Conservation (phyloP, 2,888 invertebrate genomes). For the Brachypalpus laphriformis region DNA sequence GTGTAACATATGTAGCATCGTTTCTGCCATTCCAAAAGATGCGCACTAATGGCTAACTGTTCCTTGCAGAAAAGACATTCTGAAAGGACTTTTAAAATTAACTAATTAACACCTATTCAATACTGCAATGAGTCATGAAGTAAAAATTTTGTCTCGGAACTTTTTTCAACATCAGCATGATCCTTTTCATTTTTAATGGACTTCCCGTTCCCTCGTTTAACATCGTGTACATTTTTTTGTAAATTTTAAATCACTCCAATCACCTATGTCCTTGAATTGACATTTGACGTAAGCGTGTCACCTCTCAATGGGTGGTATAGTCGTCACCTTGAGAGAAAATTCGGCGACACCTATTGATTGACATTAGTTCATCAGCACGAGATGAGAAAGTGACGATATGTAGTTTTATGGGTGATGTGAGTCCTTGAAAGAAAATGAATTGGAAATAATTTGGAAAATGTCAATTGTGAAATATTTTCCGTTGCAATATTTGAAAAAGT, state of each 20-base stretch:
- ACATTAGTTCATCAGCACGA: slow-evolving; percentile 63
- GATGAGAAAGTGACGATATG: slow-evolving; percentile 40
- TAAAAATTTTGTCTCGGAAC: not conserved
- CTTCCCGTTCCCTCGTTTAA: not conserved
- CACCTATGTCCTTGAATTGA: slow-evolving; percentile 54
- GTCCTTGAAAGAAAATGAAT: slow-evolving; percentile 56
- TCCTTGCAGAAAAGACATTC: no score
- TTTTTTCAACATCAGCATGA: slow-evolving; percentile 11
- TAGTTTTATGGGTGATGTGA: slow-evolving; percentile 40
- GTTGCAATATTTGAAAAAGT: no score
- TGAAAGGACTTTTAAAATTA: not conserved
- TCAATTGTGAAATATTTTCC: not conserved
- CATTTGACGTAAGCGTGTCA: slow-evolving; percentile 55
- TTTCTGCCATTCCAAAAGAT: no score
- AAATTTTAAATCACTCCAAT: not conserved
- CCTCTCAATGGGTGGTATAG: slow-evolving; percentile 45
- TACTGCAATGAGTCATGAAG: not conserved
- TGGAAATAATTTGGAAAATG: not conserved
- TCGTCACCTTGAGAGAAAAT: slow-evolving; percentile 51
- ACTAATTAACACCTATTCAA: not conserved
- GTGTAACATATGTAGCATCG: slow-evolving; percentile 5
- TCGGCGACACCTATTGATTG: slow-evolving; percentile 58
- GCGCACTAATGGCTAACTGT: no score
- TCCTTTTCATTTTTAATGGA: slow-evolving; percentile 21
- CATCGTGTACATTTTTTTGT: not conserved